Base-by-base conservation (phyloP, 2,797 vertebrate genomes). In the Spea hammondii region DNA sequence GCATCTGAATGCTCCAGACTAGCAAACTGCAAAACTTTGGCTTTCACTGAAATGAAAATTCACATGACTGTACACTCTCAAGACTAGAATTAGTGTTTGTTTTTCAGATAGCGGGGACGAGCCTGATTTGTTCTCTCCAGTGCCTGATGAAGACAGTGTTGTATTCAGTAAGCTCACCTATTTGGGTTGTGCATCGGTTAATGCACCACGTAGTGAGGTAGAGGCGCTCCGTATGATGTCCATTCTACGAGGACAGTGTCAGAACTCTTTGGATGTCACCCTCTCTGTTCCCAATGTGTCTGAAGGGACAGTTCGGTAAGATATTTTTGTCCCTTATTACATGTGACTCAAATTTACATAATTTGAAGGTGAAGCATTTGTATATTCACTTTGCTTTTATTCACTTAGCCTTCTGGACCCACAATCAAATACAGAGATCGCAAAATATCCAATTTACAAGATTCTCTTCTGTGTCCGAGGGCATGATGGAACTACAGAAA, bases 401-500 rank as follows among this genome's bases (percentile, higher is more conserved):
- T 51, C 54, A 5, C 79, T 84, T 88, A 99, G 98, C 89, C 91
- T 99, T 86, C 86, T 99, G 86, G 97, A 99, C 84, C 98, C 98
- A 83, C 93, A 97, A 78, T 94, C 92, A 54, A 95, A 94, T 84
- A 93, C 93, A 6, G 98, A 99, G 92, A 99, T 99, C 73, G 94
- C 97, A 87, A 98, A 96, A 89, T 99, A 98, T 80, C 98, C 98
- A 8, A 99, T 99, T 87, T 98, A 98, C 86, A 99, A 99, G 92
- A 99, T 99, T 83, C 93, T 99, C 78, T 99, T 99, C 89, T 99
- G 98, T 83, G 98, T 98, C 74, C 91, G 98, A 76, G 98, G 98
- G 48, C 98, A 99, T 4, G 97, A 99, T 48, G 95, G 96, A 57
- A 98, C 96, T 50, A 89, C 93, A 2, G 98, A 99, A 91, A 97